phyloP scores from a whole-genome alignment of 2,888 invertebrate species.

The Apotomis betuletana region DNA sequence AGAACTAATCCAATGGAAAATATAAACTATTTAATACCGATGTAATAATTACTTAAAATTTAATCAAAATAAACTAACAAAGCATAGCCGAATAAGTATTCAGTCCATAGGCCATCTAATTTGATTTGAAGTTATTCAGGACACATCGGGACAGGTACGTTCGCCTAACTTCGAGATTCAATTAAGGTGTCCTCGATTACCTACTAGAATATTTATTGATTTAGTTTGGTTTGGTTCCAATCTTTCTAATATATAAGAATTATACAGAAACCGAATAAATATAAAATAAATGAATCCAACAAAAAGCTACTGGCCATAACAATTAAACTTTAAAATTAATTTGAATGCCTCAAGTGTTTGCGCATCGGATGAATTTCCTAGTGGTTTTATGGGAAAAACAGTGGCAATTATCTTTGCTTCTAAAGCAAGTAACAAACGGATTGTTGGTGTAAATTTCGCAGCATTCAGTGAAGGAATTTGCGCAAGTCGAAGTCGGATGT shows the following conservation, averaged over 20 bases:
- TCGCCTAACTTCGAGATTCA: constrained; percentile 20
- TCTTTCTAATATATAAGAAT: neutral
- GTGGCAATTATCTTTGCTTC: constrained; percentile 7
- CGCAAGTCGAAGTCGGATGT: constrained; percentile 66
- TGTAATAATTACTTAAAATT: neutral
- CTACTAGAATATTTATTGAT: neutral
- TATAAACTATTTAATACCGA: neutral
- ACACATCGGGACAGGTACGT: constrained; percentile 5
- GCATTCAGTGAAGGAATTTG: constrained; percentile 63
- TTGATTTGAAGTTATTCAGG: constrained; percentile 21
- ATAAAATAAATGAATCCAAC: neutral
- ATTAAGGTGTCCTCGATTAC: constrained; percentile 20
- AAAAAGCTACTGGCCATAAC: neutral
- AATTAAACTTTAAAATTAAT: neutral
- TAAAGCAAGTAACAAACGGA: neutral
- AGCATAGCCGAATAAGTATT: neutral
- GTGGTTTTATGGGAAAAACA: neutral
- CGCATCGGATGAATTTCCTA: neutral
- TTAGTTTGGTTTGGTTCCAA: neutral
- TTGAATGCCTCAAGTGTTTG: neutral
- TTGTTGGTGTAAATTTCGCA: constrained; percentile 47
- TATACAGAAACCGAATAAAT: neutral
- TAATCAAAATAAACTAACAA: neutral
- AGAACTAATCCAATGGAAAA: too few species aligned
- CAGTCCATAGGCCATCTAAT: constrained; percentile 15